phyloP scores from a whole-genome alignment of 2,797 vertebrate species.

The Lophius americanus region DNA sequence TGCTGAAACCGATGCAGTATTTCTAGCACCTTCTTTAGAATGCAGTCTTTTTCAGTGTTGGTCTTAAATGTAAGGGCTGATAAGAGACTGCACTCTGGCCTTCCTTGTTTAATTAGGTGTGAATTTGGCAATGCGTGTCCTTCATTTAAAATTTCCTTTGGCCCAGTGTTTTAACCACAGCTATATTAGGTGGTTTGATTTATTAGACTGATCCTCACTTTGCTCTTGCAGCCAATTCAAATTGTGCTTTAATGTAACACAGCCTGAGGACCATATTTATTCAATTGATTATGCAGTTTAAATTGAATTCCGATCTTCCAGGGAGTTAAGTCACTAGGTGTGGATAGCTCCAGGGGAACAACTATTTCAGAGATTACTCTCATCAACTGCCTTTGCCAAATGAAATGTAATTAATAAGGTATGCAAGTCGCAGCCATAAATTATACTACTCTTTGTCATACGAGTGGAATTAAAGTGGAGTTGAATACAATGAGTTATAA shows the following conservation, averaged over 20 bases:
- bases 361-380: slow-evolving; percentile 34
- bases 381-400: slow-evolving; percentile 22
- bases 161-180: slow-evolving; percentile 1
- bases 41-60: slow-evolving; percentile 28
- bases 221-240: slow-evolving; percentile 13
- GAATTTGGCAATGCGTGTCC: slow-evolving; percentile 12
- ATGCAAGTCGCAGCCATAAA: slow-evolving; percentile 51
- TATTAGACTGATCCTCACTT: slow-evolving; percentile 12
- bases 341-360: not conserved
- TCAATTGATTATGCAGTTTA: slow-evolving; percentile 40
- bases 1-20: slow-evolving; percentile 38
- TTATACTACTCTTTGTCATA: slow-evolving; percentile 38
- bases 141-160: not conserved
- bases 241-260: slow-evolving; percentile 18
- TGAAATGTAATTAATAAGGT: slow-evolving; percentile 60
- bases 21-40: slow-evolving; percentile 33
- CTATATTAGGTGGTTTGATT: slow-evolving; percentile 7
- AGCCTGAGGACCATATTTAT: slow-evolving; percentile 19
- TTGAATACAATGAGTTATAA: not conserved
- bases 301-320: slow-evolving; percentile 37
- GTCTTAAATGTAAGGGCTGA: slow-evolving; percentile 24
- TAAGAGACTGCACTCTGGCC: slow-evolving; percentile 9
- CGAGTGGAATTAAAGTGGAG: slow-evolving; percentile 62
- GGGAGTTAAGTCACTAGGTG: slow-evolving; percentile 10
- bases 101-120: slow-evolving; percentile 4